These are phyloP conservation scores for Spodoptera litura DNA, from an alignment of 1,140 invertebrate species.

Conservation along the genomic window DNA sequence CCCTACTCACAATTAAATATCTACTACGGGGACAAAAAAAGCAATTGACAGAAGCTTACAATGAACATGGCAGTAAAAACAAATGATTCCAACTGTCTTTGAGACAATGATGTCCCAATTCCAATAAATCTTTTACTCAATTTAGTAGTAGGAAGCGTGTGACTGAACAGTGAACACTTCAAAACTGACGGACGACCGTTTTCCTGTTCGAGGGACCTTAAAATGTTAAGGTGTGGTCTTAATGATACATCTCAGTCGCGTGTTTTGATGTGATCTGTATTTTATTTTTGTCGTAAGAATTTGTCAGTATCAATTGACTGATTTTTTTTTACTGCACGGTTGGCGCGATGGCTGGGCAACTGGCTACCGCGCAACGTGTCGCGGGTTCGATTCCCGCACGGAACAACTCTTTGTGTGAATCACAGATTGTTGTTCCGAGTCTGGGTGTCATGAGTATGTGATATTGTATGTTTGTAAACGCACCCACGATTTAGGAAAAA, in stretches of 20 bases:
- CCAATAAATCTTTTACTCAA: slow-evolving; percentile 32
- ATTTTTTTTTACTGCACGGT: too few species aligned
- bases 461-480: too few species aligned
- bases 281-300: too few species aligned
- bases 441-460: too few species aligned
- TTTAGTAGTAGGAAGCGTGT: slow-evolving; percentile 1
- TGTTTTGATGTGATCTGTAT: background rate
- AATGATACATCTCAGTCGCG: background rate
- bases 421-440: too few species aligned
- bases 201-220: slow-evolving; percentile 13
- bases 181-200: slow-evolving; percentile 32
- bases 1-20: background rate
- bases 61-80: background rate
- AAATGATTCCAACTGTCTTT: slow-evolving; percentile 12
- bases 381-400: too few species aligned
- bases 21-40: background rate
- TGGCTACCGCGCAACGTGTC: too few species aligned
- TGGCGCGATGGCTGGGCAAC: too few species aligned
- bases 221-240: slow-evolving; percentile 19
- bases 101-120: slow-evolving; percentile 13
- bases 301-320: too few species aligned
- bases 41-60: background rate
- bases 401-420: too few species aligned
- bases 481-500: too few species aligned
- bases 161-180: slow-evolving; percentile 18